Evolutionary conservation across 2,797 vertebrate species (phyloP), one percentile per base, ranked within the genome.

Genomic region (Orestias chungarensis): DNA sequence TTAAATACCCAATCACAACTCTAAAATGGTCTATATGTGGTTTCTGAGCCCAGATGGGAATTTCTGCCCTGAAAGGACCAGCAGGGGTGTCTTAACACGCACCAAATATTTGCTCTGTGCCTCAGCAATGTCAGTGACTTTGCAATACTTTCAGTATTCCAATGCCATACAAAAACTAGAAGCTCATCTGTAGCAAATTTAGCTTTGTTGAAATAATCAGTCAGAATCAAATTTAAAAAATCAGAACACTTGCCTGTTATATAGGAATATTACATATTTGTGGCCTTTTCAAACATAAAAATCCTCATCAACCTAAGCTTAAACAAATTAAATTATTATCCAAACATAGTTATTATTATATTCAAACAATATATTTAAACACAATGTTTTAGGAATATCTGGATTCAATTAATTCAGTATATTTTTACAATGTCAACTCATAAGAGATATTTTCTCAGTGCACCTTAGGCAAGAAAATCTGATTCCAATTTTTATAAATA

Each of bases 1-100:
- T 74, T 70, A 62, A 76, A 80, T 69, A 75, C 73, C 76, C 84
- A 87, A 91, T 90, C 81, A 79, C 83, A 79, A 54, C 40, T 62
- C 59, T 40, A 12, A 42, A 47, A 80, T 81, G 77, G 83, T 81
- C 79, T 71, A 6, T 68, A 29, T 74, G 23, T 11, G 38, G 38
- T n/a, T 80, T 55, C 73, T 20, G 55, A 80, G 79, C 70, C 73
- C 35, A 73, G 68, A 69, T 9, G 35, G 65, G 69, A 50, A 67
- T 66, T 14, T 70, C 29, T 50, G 65, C 73, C 74, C 74, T 59
- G 61, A 73, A 61, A 77, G 23, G 31, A 59, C 31, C 55, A 59
- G 55, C 55, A 23, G 35, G 18, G 55, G 31, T 35, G 55, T 35
- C 55, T 35, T 10, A 35, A 35, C 33, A 57, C 74, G 9, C 27